Conservation (phyloP, 2,888 invertebrate genomes). For the Eucera pruinosa region DNA sequence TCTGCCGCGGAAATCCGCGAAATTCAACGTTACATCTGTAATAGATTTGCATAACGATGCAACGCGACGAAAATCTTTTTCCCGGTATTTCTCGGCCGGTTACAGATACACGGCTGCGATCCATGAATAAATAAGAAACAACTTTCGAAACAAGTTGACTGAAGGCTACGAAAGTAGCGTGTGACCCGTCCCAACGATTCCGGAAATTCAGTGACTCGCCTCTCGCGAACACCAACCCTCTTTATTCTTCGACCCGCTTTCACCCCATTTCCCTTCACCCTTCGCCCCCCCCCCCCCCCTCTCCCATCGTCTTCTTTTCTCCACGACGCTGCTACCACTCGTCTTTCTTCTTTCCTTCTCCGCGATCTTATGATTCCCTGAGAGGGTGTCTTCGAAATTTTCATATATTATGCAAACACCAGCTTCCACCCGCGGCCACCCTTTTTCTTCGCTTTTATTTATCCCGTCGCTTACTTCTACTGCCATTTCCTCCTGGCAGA, state of each 20-base stretch:
- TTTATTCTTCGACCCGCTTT: constrained; percentile 52
- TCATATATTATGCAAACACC: constrained; percentile 69
- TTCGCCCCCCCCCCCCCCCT: background rate
- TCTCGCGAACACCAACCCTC: constrained; percentile 34
- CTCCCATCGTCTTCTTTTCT: constrained; percentile 8
- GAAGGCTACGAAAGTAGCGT: constrained; percentile 33
- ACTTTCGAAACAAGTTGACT: constrained; percentile 59
- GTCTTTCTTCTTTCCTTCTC: constrained; percentile 1
- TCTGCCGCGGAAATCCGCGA: constrained; percentile 11
- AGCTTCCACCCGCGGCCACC: constrained; percentile 24
- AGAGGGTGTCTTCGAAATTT: constrained; percentile 63
- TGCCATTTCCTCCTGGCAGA: constrained; percentile 10
- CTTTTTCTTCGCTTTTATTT: constrained; percentile 48
- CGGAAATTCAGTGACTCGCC: constrained; percentile 52
- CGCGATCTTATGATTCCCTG: constrained; percentile 45
- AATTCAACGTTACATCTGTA: constrained; percentile 49
- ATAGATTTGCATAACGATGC: constrained; percentile 42
- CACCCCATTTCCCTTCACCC: background rate
- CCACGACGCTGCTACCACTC: background rate
- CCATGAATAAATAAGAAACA: constrained; percentile 64
- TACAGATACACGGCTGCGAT: constrained; percentile 27
- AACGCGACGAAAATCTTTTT: constrained; percentile 34
- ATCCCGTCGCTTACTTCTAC: constrained; percentile 27
- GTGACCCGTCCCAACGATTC: constrained; percentile 39
- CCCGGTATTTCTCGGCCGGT: background rate